phyloP scores from a whole-genome alignment of 2,113 vertebrate species.

The Tetraodon nigroviridis region DNA sequence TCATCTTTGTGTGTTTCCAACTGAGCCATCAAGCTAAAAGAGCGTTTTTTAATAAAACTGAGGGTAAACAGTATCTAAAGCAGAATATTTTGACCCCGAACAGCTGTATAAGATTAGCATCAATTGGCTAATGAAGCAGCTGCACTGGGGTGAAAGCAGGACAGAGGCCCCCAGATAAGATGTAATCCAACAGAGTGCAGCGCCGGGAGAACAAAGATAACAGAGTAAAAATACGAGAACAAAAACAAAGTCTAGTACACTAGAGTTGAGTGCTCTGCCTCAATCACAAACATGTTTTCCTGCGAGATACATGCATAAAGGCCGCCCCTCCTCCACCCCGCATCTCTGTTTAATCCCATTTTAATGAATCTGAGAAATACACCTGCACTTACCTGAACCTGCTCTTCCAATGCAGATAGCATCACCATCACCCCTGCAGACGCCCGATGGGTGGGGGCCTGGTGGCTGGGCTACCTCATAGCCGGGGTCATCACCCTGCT shows the following conservation, averaged over 20 bases:
- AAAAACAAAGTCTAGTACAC: conserved; percentile 5
- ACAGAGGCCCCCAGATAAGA: conserved; percentile 10
- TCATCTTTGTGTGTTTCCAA: neutral
- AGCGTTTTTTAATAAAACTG: conserved; percentile 32
- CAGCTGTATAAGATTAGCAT: conserved; percentile 46
- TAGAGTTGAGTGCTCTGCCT: too few species aligned
- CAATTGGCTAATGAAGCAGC: conserved; percentile 43
- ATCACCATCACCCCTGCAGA: conserved; percentile 73
- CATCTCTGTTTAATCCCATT: too few species aligned
- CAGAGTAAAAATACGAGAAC: neutral
- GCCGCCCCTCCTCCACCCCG: too few species aligned
- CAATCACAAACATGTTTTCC: too few species aligned
- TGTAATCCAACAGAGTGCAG: conserved; percentile 36
- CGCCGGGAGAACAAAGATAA: neutral
- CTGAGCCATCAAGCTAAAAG: neutral
- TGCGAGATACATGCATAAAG: too few species aligned
- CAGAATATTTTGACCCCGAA: conserved; percentile 4
- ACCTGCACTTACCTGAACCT: neutral
- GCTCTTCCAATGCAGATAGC: conserved; percentile 51
- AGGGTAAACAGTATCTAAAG: conserved; percentile 20
- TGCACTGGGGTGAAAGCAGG: conserved; percentile 6
- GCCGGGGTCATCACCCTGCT: conserved; percentile 71
- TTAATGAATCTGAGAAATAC: conserved; percentile 5
- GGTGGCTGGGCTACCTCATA: conserved; percentile 78
- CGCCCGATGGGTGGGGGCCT: conserved; percentile 76